Base-by-base conservation (phyloP, 2,888 invertebrate genomes). In the Pseudolycoriella hygida region DNA sequence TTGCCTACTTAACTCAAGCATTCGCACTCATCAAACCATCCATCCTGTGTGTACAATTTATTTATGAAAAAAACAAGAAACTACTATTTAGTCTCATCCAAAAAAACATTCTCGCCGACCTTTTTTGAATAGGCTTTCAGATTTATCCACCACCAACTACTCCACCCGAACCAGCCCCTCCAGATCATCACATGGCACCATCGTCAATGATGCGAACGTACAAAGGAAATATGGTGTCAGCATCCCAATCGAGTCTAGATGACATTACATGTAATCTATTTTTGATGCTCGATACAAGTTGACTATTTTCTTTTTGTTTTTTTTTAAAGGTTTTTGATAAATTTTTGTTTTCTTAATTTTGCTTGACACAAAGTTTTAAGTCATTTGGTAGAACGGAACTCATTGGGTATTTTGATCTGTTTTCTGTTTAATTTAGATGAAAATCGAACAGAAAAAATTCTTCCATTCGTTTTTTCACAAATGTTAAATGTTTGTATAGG, bases 111-210 rank as follows among this genome's bases (percentile, higher is more conserved):
- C 25, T 25, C 25, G 25, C 4, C 25, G 25, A 25, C 25, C 25
- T 25, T 25, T 25, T 25, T 25, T 25, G 5, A 12, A 37, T 60
- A 80, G 82, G 81, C 58, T 82, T 84, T 64, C 81, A 82, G 66
- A 84, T 83, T 50, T 85, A 83, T 64, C 84, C 85, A 51, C 83
- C 81, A 49, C 83, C 84, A 45, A 82, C 81, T 55, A 85, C 85
- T 50, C 85, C 85, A 42, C 85, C 85, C 34, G 85, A 85, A 63
- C 85, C 85, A 41, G 84, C 85, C 47, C 85, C 85, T 43, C 84
- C 84, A 47, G 84, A 84, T 62, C 80, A 80, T 61, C 71, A 74
- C 56, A 74, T 75, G 69, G 74, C 74, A 53, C 64, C 62, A 52
- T 68, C 64, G 56, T 61, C 65, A 55, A 51, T 53, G 31, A 63